Conservation (phyloP, 1,140 invertebrate species). For the Drosophila ohnishii region DNA sequence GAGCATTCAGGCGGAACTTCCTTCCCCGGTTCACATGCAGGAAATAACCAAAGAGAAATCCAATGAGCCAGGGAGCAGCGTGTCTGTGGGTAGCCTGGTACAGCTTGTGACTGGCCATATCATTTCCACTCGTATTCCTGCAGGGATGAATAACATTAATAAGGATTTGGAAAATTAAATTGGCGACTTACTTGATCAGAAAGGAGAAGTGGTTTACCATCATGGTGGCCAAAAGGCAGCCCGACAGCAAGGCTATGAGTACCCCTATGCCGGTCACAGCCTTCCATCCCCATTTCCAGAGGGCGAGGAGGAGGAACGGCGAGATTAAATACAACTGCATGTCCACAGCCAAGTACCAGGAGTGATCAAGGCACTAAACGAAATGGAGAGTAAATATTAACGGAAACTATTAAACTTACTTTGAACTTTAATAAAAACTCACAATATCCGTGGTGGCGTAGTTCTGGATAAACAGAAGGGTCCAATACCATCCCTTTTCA, state of each 20-base stretch:
- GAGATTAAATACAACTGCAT: constrained; percentile 92
- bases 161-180: accelerated
- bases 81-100: constrained; percentile 56
- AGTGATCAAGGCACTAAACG: constrained; percentile 84
- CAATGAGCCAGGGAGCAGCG: constrained; percentile 53
- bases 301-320: constrained; percentile 88
- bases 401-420: background rate
- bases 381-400: background rate
- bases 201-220: constrained; percentile 48
- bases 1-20: constrained; percentile 19
- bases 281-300: constrained; percentile 85
- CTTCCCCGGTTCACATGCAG: constrained; percentile 4
- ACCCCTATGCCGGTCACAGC: constrained; percentile 44
- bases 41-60: constrained; percentile 7
- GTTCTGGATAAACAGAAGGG: constrained; percentile 60
- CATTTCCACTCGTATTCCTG: constrained; percentile 2
- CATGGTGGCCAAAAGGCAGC: constrained; percentile 53
- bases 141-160: background rate
- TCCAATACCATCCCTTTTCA: constrained; percentile 52
- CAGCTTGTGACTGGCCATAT: constrained; percentile 16
- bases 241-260: constrained; percentile 42
- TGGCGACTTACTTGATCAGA: background rate
- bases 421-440: background rate
- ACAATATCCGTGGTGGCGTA: constrained; percentile 42
- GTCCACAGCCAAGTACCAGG: constrained; percentile 17